Base-by-base conservation (phyloP, 2,888 invertebrate species). In the Spodoptera exigua region DNA sequence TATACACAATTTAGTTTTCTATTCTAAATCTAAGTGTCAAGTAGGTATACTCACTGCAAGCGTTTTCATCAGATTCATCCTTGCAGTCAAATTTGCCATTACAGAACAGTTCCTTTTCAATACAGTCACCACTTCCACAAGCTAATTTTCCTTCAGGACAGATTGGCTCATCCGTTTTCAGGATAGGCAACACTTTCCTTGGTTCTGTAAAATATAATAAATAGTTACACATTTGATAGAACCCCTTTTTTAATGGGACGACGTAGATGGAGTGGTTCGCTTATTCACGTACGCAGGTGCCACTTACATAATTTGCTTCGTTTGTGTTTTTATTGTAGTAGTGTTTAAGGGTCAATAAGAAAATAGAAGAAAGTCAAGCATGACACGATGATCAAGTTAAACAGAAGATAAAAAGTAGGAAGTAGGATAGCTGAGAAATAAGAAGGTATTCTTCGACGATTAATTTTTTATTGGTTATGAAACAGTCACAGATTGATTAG, bases 51-150 rank as follows among this genome's bases (percentile, higher is more conserved):
- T 97, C 95, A 98, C 98, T 97, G 95, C 98, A 98, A 74, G 98
- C 97, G 83, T 98, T 98, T 94, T 98, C 98, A 86, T 98, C 98
- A 52, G 98, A 98, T 87, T 98, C 98, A 86, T 98, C 98, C 85
- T 97, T 97, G 94, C 98, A 98, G 87, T 98, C 98, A 51, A 97
- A 96, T 90, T 98, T 97, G 83, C 98, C 98, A 85, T 98, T 98
- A 92, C 98, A 98, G 95, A 98, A 98, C 56, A 98, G 95, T 84
- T 97, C 97, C 90, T 97, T 98, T 78, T 98, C 98, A 61, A 98
- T 95, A 91, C 98, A 98, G 87, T 98, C 98, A 70, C 98, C 98
- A 90, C 97, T 97, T 67, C 98, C 98, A 89, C 98, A 98, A 61
- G 98, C 97, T 62, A 98, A 93, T 94, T 98, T 98, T 57, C 97